A percentile compares a stretch with the other conserved stretches of the same genome.
These are phyloP conservation scores for Amphilophus citrinellus DNA, from an alignment of 2,113 vertebrate species.

Conservation along the genomic window DNA sequence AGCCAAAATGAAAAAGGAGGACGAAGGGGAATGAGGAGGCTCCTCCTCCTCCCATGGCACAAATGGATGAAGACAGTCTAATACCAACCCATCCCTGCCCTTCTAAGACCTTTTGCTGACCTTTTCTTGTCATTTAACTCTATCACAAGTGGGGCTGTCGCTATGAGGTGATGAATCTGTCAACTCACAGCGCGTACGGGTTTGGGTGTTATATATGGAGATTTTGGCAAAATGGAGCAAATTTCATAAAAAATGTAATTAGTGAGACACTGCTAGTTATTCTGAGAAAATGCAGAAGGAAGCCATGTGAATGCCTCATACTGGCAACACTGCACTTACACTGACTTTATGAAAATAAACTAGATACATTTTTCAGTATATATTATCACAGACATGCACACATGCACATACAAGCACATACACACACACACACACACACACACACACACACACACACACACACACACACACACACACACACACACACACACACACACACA, in stretches of 20 bases:
- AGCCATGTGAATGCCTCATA: neutral
- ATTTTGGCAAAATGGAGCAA: neutral
- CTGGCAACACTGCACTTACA: neutral
- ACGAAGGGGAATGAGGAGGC: slow-evolving; percentile 16
- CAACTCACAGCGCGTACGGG: slow-evolving; percentile 9
- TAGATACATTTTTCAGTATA: neutral
- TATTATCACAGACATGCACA: too few species aligned
- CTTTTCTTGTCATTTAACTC: slow-evolving; percentile 73
- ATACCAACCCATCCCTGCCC: slow-evolving; percentile 59
- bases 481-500: too few species aligned
- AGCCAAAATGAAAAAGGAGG: neutral
- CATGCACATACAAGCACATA: too few species aligned
- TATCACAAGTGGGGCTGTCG: slow-evolving; percentile 49
- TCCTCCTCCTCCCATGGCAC: slow-evolving; percentile 28
- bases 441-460: too few species aligned
- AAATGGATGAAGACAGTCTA: slow-evolving; percentile 52
- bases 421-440: too few species aligned
- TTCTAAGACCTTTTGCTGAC: slow-evolving; percentile 78
- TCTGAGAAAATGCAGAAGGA: neutral
- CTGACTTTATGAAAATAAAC: neutral
- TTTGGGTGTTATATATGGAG: neutral
- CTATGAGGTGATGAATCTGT: slow-evolving; percentile 53
- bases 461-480: too few species aligned
- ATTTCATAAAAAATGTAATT: neutral
- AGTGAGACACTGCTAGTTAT: neutral